Conservation (phyloP, 1,140 invertebrate genomes). For the Solenopsis fugax region DNA sequence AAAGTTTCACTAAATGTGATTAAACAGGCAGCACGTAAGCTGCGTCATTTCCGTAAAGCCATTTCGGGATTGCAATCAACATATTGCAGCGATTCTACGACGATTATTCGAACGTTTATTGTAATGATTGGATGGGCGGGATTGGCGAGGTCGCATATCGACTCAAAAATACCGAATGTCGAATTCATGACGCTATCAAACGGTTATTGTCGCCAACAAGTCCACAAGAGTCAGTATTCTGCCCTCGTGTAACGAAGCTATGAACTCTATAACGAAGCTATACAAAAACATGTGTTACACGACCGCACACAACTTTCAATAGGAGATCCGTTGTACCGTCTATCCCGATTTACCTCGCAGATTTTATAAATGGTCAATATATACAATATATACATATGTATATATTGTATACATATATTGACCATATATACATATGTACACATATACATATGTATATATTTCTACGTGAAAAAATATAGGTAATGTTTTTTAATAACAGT, state of each 20-base stretch:
- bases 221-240: constrained; percentile 49
- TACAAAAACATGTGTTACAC: constrained; percentile 66
- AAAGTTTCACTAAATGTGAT: constrained; percentile 55
- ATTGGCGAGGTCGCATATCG: constrained; percentile 40
- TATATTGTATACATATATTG: too few relatives aligned
- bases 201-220: constrained; percentile 44
- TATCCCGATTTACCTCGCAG: constrained; percentile 9
- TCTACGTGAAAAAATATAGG: not conserved
- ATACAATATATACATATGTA: too few relatives aligned
- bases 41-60: constrained; percentile 60
- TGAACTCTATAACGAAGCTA: constrained; percentile 46
- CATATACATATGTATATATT: not conserved
- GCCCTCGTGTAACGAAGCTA: constrained; percentile 26
- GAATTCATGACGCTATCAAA: constrained; percentile 68
- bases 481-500: constrained; percentile 1
- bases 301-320: constrained; percentile 53
- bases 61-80: constrained; percentile 58
- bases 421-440: too few relatives aligned
- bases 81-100: constrained; percentile 48
- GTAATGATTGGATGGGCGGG: constrained; percentile 55
- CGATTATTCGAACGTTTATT: constrained; percentile 57
- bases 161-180: constrained; percentile 39
- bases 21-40: constrained; percentile 58
- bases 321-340: constrained; percentile 15
- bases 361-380: constrained; percentile 24